Evolutionary conservation across 2,113 vertebrate species (phyloP).

Genomic region (Phrynocephalus versicolor): DNA sequence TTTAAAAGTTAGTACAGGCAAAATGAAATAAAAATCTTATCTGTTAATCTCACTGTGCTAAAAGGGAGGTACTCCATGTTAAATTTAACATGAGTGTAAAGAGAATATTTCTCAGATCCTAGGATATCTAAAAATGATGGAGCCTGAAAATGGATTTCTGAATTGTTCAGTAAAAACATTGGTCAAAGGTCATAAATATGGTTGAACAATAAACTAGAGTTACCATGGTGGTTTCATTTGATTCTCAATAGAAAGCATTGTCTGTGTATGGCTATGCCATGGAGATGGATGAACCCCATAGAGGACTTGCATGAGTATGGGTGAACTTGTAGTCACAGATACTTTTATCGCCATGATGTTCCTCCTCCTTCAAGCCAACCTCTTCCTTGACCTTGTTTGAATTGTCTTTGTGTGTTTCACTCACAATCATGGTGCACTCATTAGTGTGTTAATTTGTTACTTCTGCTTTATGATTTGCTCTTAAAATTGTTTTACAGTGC

Average conservation of each 20-base stretch:
- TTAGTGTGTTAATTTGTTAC: too few species aligned
- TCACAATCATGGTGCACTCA: too few species aligned
- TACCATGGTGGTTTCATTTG: too few species aligned
- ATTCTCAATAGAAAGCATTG: too few species aligned
- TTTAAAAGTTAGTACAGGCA: background rate
- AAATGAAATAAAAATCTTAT: background rate
- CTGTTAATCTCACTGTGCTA: background rate
- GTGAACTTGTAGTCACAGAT: background rate
- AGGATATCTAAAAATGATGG: background rate
- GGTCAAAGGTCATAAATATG: background rate
- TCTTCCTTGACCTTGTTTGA: background rate
- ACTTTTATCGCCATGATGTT: background rate
- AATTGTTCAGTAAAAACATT: background rate
- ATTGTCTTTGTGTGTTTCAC: background rate
- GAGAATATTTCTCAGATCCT: background rate
- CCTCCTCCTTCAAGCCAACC: background rate
- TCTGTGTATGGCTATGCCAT: too few species aligned
- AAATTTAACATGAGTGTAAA: constrained; percentile 15
- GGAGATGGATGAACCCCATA: background rate
- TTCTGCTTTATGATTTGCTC: too few species aligned
- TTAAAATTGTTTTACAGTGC: too few species aligned
- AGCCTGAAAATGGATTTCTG: background rate
- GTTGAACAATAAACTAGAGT: background rate
- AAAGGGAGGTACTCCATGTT: background rate
- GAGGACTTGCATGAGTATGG: too few species aligned